A percentile compares a stretch with the other conserved stretches of the same genome.
Conservation (phyloP, 2,888 invertebrate species). For the Orthosia gracilis region DNA sequence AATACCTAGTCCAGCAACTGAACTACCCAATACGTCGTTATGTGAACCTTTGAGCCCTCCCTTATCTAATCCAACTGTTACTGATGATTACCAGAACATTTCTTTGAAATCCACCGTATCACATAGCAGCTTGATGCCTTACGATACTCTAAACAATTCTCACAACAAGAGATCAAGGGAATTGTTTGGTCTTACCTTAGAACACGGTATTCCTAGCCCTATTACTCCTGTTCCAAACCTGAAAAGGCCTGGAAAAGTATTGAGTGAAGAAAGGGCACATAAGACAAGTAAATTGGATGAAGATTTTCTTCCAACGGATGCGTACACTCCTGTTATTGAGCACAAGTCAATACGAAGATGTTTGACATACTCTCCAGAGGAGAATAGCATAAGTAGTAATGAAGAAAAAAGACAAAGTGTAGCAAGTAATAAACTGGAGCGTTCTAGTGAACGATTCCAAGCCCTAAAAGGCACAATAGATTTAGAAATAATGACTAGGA, state of each 20-base stretch:
- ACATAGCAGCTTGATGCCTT: conserved; percentile 85
- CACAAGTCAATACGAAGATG: conserved; percentile 90
- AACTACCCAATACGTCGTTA: conserved; percentile 81
- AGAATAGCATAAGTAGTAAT: conserved; percentile 87
- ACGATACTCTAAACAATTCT: conserved; percentile 68
- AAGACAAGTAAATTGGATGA: conserved; percentile 90
- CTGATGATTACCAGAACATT: conserved; percentile 69
- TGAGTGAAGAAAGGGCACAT: conserved; percentile 86
- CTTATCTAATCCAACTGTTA: conserved; percentile 71
- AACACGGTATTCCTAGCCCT: conserved; percentile 90
- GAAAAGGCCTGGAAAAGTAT: conserved; percentile 83
- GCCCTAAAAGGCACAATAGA: conserved; percentile 92
- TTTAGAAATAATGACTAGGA: conserved; percentile 91
- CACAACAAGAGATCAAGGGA: conserved; percentile 81
- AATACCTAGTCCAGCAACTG: conserved; percentile 85
- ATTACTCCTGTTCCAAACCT: conserved; percentile 86
- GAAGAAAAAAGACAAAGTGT: conserved; percentile 90
- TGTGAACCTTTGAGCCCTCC: conserved; percentile 81
- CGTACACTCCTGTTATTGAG: conserved; percentile 86
- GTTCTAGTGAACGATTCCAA: conserved; percentile 82
- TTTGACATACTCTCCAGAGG: conserved; percentile 91
- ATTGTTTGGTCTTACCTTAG: conserved; percentile 86
- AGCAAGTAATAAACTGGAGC: conserved; percentile 86
- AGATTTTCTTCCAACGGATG: conserved; percentile 82
- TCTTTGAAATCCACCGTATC: conserved; percentile 83